Evolutionary conservation across 2,888 invertebrate genomes (phyloP), one percentile per base, ranked within the genome.

Genomic region (Mythimna ferrago): DNA sequence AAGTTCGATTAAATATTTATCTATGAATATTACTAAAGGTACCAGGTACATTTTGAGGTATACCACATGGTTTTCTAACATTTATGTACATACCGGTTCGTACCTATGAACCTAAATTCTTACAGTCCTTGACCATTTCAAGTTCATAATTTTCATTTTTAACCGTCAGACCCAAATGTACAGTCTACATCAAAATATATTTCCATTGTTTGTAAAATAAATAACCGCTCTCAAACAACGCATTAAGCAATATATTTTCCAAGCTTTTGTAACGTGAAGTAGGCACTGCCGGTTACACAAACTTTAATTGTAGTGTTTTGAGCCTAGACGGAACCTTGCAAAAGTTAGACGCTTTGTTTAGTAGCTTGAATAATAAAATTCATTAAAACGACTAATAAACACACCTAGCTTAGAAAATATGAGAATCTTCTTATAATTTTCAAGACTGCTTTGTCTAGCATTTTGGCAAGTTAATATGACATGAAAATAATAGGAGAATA

Each of bases 191-290:
- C 76, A 76, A 74, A 80, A 86, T 80, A 73, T 76, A 78, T 78
- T 80, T 66, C 67, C 69, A 86, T 78, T 85, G 79, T 81, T 78
- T 80, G 70, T 83, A 73, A 85, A 85, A 87, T 83, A 86, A 87
- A 87, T 89, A 86, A 85, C 78, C 80, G 63, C 76, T 71, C 78
- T 83, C 84, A 80, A 86, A 85, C 83, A 82, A 80, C 81, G 80
- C 81, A 87, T 82, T 85, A 84, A 80, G 80, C 81, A 85, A 86
- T 83, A 87, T 85, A 86, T 89, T 89, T 86, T 82, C 81, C 73
- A 81, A 80, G 86, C 88, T 85, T 86, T 86, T 88, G 88, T 88
- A 78, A 85, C 73, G 41, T 78, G 62, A 72, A 78, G 82, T 81
- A 76, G 71, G 85, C 81, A 88, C 84, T 62, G 81, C 73, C 77